Conservation (phyloP, 2,888 invertebrate species). For the Daptonema setosum region DNA sequence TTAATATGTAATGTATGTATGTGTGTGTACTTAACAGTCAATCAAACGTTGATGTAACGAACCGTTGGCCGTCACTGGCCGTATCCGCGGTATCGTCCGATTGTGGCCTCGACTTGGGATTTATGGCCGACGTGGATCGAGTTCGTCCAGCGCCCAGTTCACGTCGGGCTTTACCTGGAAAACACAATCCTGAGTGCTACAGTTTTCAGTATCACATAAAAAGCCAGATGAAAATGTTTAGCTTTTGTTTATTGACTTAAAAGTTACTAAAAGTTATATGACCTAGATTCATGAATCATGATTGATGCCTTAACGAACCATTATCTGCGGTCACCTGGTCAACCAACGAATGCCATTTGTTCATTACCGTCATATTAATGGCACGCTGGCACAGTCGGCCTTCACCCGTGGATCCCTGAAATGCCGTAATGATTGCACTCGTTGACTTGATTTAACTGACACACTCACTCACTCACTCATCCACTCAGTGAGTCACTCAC, state of each 20-base stretch:
- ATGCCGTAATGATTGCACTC: neutral
- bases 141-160: neutral
- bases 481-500: too few species aligned
- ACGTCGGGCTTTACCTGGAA: too few species aligned
- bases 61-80: neutral
- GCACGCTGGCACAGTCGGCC: neutral
- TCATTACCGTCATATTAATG: conserved; percentile 1
- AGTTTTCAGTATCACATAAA: too few species aligned
- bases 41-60: too few species aligned
- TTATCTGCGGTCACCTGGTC: neutral
- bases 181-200: neutral
- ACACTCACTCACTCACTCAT: too few species aligned
- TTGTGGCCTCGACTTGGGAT: neutral
- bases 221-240: too few species aligned
- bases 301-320: neutral
- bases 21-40: too few species aligned
- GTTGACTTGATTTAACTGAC: too few species aligned
- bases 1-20: too few species aligned
- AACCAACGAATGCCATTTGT: conserved; percentile 8
- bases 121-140: neutral
- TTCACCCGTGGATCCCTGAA: neutral
- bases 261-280: too few species aligned
- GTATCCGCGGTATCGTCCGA: neutral
- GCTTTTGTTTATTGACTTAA: too few species aligned
- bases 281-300: too few species aligned